Conservation (phyloP, 2,797 vertebrate genomes). For the Syncerus caffer region DNA sequence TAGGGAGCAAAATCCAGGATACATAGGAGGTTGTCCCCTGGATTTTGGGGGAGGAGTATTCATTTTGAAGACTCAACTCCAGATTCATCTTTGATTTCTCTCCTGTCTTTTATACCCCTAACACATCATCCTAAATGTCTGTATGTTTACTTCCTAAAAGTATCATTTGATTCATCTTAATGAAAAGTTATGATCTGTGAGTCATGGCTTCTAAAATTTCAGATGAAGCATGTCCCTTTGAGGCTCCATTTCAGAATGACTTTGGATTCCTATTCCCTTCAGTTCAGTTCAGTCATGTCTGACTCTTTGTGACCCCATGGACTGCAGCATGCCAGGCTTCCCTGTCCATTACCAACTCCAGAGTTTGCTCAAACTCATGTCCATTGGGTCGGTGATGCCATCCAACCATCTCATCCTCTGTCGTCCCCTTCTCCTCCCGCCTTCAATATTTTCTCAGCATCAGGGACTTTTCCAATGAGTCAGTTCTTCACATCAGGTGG, state of each 20-base stretch:
- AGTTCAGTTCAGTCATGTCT: neutral
- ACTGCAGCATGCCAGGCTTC: neutral
- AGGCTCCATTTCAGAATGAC: neutral
- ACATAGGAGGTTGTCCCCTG: no score
- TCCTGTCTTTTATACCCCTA: neutral
- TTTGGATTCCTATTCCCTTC: neutral
- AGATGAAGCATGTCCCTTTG: neutral
- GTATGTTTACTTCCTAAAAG: neutral
- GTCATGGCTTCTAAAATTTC: neutral
- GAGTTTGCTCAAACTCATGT: neutral
- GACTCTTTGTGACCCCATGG: neutral
- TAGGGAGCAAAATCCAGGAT: fast-evolving
- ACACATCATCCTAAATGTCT: neutral
- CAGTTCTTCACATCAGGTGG: neutral
- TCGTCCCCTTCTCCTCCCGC: neutral
- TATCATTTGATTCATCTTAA: neutral
- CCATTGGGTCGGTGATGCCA: neutral
- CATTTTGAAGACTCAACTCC: neutral
- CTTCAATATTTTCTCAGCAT: neutral
- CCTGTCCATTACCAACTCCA: neutral
- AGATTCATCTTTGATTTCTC: neutral
- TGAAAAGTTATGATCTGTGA: neutral
- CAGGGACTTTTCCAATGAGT: neutral
- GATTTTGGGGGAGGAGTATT: neutral
- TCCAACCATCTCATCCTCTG: neutral